Evolutionary conservation across 2,888 invertebrate genomes (phyloP).

Genomic region (Machimus rusticus): DNA sequence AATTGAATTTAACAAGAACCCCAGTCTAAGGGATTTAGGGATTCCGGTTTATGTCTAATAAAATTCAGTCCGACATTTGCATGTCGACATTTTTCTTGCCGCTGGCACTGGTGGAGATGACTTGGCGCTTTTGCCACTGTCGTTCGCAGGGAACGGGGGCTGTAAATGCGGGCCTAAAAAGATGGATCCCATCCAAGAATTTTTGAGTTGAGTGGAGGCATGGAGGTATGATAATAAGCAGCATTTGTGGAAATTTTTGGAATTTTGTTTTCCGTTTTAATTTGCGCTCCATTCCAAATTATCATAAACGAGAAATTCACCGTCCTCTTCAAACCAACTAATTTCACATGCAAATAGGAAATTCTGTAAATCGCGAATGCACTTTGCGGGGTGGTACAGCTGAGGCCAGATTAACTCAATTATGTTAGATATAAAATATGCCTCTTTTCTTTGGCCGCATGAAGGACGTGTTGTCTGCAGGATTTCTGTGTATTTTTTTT

Average conservation of each 20-base stretch:
- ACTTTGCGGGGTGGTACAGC: not conserved
- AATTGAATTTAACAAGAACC: constrained; percentile 40
- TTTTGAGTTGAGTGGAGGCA: constrained; percentile 6
- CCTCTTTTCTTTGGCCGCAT: not conserved
- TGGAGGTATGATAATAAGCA: not conserved
- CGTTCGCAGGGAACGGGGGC: not conserved
- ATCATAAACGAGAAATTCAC: not conserved
- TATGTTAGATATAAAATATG: not conserved
- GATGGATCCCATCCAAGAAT: constrained; percentile 35
- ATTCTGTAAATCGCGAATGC: not conserved
- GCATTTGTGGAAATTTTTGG: constrained; percentile 19
- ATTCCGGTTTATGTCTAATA: constrained; percentile 38
- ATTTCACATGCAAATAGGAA: not conserved
- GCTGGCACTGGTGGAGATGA: constrained; percentile 27
- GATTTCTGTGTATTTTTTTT: not conserved
- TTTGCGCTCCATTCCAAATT: not conserved
- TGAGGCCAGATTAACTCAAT: not conserved
- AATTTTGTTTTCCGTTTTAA: not conserved
- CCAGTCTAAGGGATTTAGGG: constrained; percentile 32
- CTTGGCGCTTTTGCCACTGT: constrained; percentile 35
- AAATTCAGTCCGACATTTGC: constrained; percentile 36
- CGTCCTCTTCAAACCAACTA: not conserved
- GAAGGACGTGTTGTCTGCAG: not conserved
- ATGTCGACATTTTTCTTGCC: constrained; percentile 41
- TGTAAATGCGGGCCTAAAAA: constrained; percentile 23